Percentiles rank a stretch among this genome's conserved stretches.
Evolutionary conservation across 1,140 invertebrate genomes (phyloP).

Genomic region (Hermatobates lingyangjiaoensis): DNA sequence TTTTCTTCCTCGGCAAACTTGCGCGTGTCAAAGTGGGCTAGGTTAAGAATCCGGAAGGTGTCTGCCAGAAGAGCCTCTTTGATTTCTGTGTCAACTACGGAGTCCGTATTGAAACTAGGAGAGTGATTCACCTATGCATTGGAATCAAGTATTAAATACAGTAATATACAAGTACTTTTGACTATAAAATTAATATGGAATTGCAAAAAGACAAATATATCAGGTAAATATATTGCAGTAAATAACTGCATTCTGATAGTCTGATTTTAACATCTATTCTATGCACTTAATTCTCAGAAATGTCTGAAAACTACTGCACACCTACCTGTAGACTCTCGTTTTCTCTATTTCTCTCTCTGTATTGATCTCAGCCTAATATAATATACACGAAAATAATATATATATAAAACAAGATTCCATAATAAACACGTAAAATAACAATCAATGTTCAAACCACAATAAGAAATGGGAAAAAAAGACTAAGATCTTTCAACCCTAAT

Average conservation of each 20-base stretch:
- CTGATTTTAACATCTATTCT: neutral
- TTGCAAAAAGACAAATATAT: neutral
- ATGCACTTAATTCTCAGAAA: neutral
- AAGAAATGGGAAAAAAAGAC: too few species aligned
- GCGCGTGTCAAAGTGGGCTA: constrained; percentile 55
- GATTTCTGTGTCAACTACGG: constrained; percentile 60
- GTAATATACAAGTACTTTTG: neutral
- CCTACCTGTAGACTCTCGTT: too few species aligned
- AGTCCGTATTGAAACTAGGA: constrained; percentile 75
- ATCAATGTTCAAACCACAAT: too few species aligned
- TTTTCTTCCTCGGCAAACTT: constrained; percentile 51
- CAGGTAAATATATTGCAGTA: neutral
- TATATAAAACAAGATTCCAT: too few species aligned
- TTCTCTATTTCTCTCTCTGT: too few species aligned
- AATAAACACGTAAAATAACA: too few species aligned
- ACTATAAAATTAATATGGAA: neutral
- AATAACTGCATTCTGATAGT: neutral
- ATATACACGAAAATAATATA: too few species aligned
- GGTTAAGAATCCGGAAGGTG: constrained; percentile 64
- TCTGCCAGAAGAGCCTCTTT: constrained; percentile 65
- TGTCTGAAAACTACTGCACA: neutral
- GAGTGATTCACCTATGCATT: constrained; percentile 59
- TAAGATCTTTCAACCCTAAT: too few species aligned
- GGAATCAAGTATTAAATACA: neutral
- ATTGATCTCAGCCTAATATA: too few species aligned